Evolutionary conservation across 2,113 vertebrate genomes (phyloP).

Genomic region (Salminus brasiliensis): DNA sequence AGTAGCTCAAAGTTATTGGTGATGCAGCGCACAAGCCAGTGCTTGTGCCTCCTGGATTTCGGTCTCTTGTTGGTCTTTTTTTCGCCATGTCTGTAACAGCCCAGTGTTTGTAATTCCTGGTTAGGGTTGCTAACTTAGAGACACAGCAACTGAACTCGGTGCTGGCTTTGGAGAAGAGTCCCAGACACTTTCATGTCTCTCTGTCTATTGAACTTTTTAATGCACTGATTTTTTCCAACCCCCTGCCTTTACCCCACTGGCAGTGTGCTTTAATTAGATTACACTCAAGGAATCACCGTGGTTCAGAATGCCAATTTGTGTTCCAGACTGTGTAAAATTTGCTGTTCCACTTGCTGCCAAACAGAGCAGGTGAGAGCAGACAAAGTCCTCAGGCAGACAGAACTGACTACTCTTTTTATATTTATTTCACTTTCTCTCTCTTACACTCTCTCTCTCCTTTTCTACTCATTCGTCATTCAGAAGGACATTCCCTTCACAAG

Average conservation of each 20-base stretch:
- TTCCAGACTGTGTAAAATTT: slow-evolving; percentile 75
- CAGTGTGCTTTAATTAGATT: slow-evolving; percentile 76
- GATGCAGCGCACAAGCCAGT: not conserved
- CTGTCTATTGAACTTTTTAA: slow-evolving; percentile 71
- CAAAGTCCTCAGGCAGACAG: slow-evolving; percentile 65
- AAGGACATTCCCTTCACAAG: slow-evolving; percentile 32
- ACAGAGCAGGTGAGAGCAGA: slow-evolving; percentile 70
- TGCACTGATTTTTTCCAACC: slow-evolving; percentile 62
- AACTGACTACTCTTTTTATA: slow-evolving; percentile 55
- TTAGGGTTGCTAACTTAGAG: slow-evolving; percentile 66
- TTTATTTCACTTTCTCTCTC: slow-evolving; percentile 41
- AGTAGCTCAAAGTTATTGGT: not conserved
- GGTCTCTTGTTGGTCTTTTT: not conserved
- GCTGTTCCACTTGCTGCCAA: slow-evolving; percentile 66
- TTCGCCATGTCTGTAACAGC: slow-evolving; percentile 48
- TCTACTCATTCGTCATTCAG: not conserved
- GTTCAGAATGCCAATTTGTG: slow-evolving; percentile 73
- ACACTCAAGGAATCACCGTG: slow-evolving; percentile 66
- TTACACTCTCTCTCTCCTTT: slow-evolving; percentile 34
- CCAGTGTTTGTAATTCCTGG: slow-evolving; percentile 64
- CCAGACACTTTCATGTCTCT: slow-evolving; percentile 71
- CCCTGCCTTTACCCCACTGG: slow-evolving; percentile 61
- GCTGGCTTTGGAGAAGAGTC: slow-evolving; percentile 55
- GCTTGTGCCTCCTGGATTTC: not conserved
- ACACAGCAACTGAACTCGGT: slow-evolving; percentile 54